Evolutionary conservation across 2,113 vertebrate species (phyloP), one percentile per base, ranked within the genome.

Genomic region (Nothocercus julius): DNA sequence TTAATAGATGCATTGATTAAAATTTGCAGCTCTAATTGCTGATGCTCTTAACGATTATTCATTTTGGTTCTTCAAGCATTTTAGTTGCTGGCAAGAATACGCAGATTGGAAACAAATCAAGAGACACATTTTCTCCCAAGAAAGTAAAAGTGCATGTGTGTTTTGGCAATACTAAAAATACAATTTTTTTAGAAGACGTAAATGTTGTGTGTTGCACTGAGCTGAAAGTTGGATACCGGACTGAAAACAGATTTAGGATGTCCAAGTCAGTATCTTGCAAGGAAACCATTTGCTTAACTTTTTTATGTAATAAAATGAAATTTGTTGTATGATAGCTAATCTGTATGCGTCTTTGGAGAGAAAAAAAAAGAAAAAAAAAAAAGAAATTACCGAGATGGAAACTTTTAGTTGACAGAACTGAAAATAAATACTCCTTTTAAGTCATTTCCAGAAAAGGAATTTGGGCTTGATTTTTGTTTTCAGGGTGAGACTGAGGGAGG

Each of bases 81-180:
- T 98, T 97, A 97, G 96, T 97, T 98, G 94, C 83, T 98, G 97
- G 97, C 97, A 97, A 85, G 54, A 96, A 87, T 90, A 64, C 90
- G 87, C 62, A 97, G 92, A 94, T 96, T 98, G 97, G 97, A 98
- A 98, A 93, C 96, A 97, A 98, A 96, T 97, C 97, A 98, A 97
- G 90, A 97, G 97, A 97, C 95, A 97, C 96, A 97, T 97, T 97
- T 96, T 98, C 97, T 97, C 97, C 96, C 92, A 81, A 97, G 97
- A 98, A 98, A 97, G 97, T 96, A 96, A 97, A 97, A 98, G 96
- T 97, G 91, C 97, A 94, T 95, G 96, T 97, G 92, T 97, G 95
- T 96, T 97, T 97, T 97, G 97, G 97, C 97, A 97, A 92, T 87
- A 64, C 68, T 89, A 80, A 95, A 94, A 86, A 91, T 94, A 91